These are phyloP conservation scores for Gulo gulo DNA, from an alignment of 2,113 vertebrate genomes.

Conservation along the genomic window DNA sequence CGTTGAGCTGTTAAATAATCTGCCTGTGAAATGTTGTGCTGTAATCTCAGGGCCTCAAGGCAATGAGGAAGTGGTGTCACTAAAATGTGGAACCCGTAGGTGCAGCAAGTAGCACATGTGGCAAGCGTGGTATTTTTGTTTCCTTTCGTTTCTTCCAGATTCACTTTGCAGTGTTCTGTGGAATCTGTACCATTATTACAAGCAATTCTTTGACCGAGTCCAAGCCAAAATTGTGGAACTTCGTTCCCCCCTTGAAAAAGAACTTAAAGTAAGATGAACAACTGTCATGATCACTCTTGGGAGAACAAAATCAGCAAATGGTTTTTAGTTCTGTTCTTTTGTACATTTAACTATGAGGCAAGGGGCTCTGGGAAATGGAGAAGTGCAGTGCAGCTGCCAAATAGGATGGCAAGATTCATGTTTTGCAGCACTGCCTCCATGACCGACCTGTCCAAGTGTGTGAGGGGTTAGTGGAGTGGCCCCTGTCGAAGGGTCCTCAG, in stretches of 20 bases:
- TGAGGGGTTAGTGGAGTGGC: neutral
- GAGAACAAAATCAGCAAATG: neutral
- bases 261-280: slow-evolving; percentile 90
- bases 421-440: neutral
- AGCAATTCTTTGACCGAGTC: slow-evolving; percentile 91
- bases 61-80: neutral
- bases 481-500: neutral
- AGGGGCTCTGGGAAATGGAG: neutral
- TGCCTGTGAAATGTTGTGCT: neutral
- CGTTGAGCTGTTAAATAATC: rapidly evolving
- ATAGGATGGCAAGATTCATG: neutral
- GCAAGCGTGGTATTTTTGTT: neutral
- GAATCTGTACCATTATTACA: slow-evolving; percentile 96
- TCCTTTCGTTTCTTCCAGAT: slow-evolving; percentile 81
- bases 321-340: neutral
- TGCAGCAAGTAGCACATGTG: neutral
- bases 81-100: neutral
- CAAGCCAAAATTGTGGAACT: slow-evolving; percentile 89
- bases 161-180: slow-evolving; percentile 92
- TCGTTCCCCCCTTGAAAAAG: slow-evolving; percentile 95
- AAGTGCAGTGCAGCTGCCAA: neutral
- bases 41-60: neutral
- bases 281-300: neutral
- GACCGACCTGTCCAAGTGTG: neutral
- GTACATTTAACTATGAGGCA: neutral